A percentile compares a stretch with the other conserved stretches of the same genome.
phyloP scores from a whole-genome alignment of 2,888 invertebrate genomes.

The Agonopterix alstromeriana region DNA sequence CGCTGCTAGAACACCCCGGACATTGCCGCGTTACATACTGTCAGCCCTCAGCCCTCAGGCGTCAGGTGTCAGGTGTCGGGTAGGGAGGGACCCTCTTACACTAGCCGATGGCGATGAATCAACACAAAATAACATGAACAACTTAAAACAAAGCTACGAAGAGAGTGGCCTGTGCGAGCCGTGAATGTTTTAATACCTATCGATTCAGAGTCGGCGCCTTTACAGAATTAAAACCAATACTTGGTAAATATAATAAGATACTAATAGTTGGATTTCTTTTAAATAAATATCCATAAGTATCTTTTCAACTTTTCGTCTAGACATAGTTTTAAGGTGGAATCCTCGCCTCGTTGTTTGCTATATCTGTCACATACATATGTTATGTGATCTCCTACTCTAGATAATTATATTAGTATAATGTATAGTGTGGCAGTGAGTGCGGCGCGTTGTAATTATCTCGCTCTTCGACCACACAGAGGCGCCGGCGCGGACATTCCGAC shows the following conservation, averaged over 20 bases:
- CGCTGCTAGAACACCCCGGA: slow-evolving; percentile 46
- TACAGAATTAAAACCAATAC: too few relatives aligned
- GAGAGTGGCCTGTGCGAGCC: slow-evolving; percentile 8
- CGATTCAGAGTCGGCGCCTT: too few relatives aligned
- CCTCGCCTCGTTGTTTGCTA: too few relatives aligned
- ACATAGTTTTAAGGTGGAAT: too few relatives aligned
- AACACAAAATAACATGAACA: slow-evolving; percentile 19
- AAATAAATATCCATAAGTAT: too few relatives aligned
- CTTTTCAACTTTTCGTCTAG: too few relatives aligned
- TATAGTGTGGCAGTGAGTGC: background rate
- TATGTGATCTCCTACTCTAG: too few relatives aligned
- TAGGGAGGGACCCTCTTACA: background rate
- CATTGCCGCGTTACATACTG: slow-evolving; percentile 4
- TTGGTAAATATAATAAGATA: too few relatives aligned
- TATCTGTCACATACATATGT: too few relatives aligned
- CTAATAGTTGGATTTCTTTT: too few relatives aligned
- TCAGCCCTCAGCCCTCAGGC: background rate
- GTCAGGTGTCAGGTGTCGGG: background rate
- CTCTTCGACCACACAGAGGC: slow-evolving; percentile 33
- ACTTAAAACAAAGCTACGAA: slow-evolving; percentile 13
- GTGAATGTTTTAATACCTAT: background rate
- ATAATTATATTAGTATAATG: too few relatives aligned
- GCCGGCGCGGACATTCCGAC: background rate
- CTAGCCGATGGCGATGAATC: slow-evolving; percentile 26
- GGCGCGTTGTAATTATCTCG: slow-evolving; percentile 7